Evolutionary conservation across 2,888 invertebrate species (phyloP), one percentile per base, ranked within the genome.

Genomic region (Drosophila histrio): DNA sequence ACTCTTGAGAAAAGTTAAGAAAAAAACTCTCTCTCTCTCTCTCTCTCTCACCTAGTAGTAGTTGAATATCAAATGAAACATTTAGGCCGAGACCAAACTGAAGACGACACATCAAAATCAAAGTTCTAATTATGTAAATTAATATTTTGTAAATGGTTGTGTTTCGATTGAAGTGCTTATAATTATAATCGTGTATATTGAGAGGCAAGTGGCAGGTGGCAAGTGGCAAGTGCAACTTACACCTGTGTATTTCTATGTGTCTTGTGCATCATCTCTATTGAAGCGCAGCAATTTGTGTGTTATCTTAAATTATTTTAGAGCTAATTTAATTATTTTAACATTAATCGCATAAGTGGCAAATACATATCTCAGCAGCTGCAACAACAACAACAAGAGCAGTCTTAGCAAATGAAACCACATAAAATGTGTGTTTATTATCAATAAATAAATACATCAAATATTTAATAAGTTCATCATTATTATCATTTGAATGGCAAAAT

Each of bases 101-200:
- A 34, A 3, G 9, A 22, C 9, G n/a, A 30, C n/a, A n/a, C n/a
- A n/a, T n/a, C n/a, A 36, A 44, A 44, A 34, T 54, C 44, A 24
- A 49, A 49, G 49, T 41, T 41, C 41, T 32, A 49, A 58, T 58
- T 41, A 58, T 50, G 58, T 41, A 50, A 41, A 50, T 41, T 30
- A 58, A n/a, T n/a, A n/a, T n/a, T n/a, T 7, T 28, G 43, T 17
- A 17, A 19, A 19, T 9, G 11, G 8, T 15, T 21, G n/a, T 21
- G 9, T 9, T 24, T 30, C 5, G 9, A 6, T 47, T 22, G 15
- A 50, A 26, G 38, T 22, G 38, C 11, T 11, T 17, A 44, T 38
- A 26, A 36, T 24, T 36, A 17, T 50, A 28, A 9, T 21, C n/a
- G 17, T 7, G 30, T 22, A 7, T 9, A 8, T 32, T 17, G 22